Evolutionary conservation across 2,888 invertebrate species (phyloP).

Genomic region (Schizaphis graminum): DNA sequence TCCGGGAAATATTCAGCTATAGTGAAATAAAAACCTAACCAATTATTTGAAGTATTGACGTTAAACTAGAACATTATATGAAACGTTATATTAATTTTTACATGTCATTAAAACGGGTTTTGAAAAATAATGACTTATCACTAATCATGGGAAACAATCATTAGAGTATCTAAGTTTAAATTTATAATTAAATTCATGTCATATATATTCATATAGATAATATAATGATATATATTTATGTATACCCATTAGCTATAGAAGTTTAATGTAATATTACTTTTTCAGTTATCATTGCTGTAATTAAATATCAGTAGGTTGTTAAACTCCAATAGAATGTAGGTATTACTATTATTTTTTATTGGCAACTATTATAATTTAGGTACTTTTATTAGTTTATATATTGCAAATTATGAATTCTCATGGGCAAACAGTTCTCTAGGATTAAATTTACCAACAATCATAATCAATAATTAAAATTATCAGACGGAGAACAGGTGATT

Average conservation of each 20-base stretch:
- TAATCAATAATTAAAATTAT: too few relatives aligned
- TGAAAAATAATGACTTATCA: conserved; percentile 37
- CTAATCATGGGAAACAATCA: conserved; percentile 59
- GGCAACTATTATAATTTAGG: conserved; percentile 13
- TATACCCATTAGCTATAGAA: conserved; percentile 21
- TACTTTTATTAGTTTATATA: not conserved
- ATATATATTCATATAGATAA: not conserved
- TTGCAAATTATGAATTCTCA: not conserved
- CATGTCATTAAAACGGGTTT: conserved; percentile 49
- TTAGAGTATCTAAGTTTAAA: not conserved
- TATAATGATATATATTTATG: conserved; percentile 15
- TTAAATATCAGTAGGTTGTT: conserved; percentile 12
- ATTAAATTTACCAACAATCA: not conserved
- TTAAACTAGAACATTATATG: conserved; percentile 46
- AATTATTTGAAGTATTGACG: conserved; percentile 34
- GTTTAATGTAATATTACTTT: conserved; percentile 48
- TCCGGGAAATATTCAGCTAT: not conserved
- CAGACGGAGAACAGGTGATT: too few relatives aligned
- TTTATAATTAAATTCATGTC: conserved; percentile 59
- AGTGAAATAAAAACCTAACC: conserved; percentile 31
- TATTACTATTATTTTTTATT: conserved; percentile 6
- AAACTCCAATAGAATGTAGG: not conserved
- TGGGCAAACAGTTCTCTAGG: not conserved
- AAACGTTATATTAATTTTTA: conserved; percentile 7
- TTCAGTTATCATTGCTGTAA: conserved; percentile 17